These are phyloP conservation scores for Ophiothrix spiculata DNA, from an alignment of 35 echinoderm and acorn worm genomes.

Conservation along the genomic window DNA sequence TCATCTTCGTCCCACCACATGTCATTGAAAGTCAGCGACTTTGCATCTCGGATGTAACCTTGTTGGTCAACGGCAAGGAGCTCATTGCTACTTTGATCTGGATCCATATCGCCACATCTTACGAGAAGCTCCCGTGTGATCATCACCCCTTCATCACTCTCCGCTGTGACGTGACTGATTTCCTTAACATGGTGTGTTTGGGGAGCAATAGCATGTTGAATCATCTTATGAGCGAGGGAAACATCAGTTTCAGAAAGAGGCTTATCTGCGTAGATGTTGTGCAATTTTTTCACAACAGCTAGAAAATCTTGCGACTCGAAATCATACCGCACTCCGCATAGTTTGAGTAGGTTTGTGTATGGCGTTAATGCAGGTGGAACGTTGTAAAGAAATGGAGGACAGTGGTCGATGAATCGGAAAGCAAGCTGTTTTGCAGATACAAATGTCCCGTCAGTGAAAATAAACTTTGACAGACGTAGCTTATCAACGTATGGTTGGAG, in stretches of 20 bases:
- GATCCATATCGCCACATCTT: neutral
- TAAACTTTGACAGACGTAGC: neutral
- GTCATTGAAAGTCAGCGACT: conserved; percentile 6
- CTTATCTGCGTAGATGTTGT: neutral
- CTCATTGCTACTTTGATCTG: neutral
- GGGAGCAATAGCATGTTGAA: neutral
- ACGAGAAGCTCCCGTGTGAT: neutral
- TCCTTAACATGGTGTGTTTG: neutral
- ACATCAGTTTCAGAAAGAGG: neutral
- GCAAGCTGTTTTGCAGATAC: neutral
- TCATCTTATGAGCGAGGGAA: neutral
- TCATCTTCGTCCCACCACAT: neutral
- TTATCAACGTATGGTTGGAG: neutral
- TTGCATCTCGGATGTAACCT: neutral
- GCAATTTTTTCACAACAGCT: neutral
- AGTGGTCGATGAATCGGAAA: neutral
- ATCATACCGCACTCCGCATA: conserved; percentile 5
- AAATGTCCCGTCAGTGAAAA: neutral
- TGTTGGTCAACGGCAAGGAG: conserved; percentile 9
- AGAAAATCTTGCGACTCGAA: conserved; percentile 37
- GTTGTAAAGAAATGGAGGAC: conserved; percentile 24
- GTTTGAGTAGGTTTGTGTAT: conserved; percentile 30
- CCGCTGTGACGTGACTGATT: neutral
- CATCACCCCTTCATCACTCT: neutral
- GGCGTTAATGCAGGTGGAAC: neutral